Conservation (phyloP, 1,140 invertebrate genomes). For the Zophobas atratus region DNA sequence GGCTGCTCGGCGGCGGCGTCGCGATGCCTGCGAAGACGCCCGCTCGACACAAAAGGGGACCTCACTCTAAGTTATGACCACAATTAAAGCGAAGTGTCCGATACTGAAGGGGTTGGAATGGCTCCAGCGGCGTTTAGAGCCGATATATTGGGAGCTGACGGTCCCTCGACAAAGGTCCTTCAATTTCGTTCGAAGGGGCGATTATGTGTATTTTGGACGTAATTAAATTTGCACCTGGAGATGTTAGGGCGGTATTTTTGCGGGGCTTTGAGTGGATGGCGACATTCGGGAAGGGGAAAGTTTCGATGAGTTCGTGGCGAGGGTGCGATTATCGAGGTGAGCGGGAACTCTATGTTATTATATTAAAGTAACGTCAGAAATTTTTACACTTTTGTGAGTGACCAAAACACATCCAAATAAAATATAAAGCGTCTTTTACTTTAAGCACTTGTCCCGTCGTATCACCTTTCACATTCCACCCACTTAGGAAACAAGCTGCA, state of each 20-base stretch:
- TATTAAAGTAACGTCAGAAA: too few species aligned
- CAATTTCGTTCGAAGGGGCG: not conserved
- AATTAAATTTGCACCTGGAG: constrained; percentile 1
- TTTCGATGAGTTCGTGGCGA: too few species aligned
- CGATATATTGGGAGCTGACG: constrained; percentile 16
- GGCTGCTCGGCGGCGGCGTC: constrained; percentile 6
- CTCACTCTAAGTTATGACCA: constrained; percentile 53
- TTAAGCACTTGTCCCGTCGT: too few species aligned
- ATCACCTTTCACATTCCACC: too few species aligned
- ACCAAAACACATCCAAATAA: too few species aligned
- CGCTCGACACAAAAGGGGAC: constrained; percentile 36
- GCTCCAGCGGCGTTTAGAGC: constrained; percentile 47
- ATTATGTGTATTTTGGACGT: constrained; percentile 14
- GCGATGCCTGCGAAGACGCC: constrained; percentile 29
- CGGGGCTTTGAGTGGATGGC: not conserved
- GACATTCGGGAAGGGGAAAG: too few species aligned
- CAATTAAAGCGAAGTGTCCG: constrained; percentile 56
- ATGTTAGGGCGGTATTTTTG: not conserved
- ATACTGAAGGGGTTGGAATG: constrained; percentile 49
- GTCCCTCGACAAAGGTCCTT: not conserved
- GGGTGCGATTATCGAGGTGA: too few species aligned
- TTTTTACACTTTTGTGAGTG: too few species aligned
- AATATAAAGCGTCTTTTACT: too few species aligned
- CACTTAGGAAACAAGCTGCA: too few species aligned
- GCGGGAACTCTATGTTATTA: too few species aligned